These are phyloP conservation scores for Drosophila pallidifrons DNA, from an alignment of 1,140 invertebrate species.

Conservation along the genomic window DNA sequence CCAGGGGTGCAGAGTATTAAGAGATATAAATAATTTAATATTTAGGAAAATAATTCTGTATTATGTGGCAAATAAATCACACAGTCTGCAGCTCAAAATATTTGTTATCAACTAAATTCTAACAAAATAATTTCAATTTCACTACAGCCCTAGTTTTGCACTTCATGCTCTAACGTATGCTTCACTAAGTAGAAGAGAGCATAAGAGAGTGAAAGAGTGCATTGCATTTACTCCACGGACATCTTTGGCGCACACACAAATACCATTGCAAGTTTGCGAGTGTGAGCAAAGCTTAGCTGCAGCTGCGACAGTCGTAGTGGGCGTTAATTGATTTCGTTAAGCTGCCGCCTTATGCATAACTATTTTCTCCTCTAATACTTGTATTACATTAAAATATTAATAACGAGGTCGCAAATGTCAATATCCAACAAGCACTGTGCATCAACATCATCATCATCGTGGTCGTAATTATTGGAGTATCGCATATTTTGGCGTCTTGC, in stretches of 20 bases:
- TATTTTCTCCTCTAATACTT: background rate
- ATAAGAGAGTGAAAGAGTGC: background rate
- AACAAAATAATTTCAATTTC: no score
- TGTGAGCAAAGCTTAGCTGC: background rate
- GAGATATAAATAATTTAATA: background rate
- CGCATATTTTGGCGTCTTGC: conserved; percentile 30
- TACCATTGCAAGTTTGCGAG: background rate
- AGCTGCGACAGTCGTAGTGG: background rate
- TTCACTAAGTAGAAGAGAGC: background rate
- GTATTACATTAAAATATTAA: background rate
- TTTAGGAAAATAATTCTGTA: background rate
- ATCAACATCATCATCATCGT: conserved; percentile 11
- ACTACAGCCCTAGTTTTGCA: background rate
- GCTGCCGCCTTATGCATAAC: background rate
- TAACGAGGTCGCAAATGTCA: background rate
- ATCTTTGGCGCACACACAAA: background rate
- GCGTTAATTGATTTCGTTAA: background rate
- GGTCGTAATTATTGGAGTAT: conserved; percentile 14
- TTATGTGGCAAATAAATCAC: background rate
- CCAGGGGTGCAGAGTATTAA: background rate
- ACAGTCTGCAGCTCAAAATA: background rate
- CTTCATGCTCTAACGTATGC: background rate
- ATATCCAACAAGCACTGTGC: background rate
- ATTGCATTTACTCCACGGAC: background rate
- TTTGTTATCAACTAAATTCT: background rate